Evolutionary conservation across 2,797 vertebrate genomes (phyloP).

Genomic region (Alauda arvensis): DNA sequence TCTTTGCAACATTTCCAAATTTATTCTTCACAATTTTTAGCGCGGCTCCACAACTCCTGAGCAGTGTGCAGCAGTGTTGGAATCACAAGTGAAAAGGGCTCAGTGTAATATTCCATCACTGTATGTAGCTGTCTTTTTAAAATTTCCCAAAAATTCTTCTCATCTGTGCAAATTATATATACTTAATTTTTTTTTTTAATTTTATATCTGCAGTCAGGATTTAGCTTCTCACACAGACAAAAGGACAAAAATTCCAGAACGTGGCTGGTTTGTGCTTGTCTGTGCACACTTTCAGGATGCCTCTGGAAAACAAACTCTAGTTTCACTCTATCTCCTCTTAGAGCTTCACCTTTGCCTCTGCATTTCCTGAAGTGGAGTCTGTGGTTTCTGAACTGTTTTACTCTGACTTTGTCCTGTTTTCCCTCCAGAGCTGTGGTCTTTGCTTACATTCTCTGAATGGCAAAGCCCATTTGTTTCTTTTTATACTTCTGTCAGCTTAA

Average conservation of each 20-base stretch:
- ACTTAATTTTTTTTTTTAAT: not conserved
- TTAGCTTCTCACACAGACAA: not conserved
- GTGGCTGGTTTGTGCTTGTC: not conserved
- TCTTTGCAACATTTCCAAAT: not conserved
- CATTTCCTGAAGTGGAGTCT: not conserved
- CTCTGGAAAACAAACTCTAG: not conserved
- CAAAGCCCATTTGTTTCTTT: slow-evolving; percentile 56
- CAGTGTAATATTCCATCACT: not conserved
- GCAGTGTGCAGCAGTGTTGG: not conserved
- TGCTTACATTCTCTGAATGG: slow-evolving; percentile 13
- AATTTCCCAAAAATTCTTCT: not conserved
- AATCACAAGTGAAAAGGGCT: not conserved
- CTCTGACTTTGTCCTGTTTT: not conserved
- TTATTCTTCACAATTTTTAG: not conserved
- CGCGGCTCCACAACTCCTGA: not conserved
- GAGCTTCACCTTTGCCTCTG: slow-evolving; percentile 30
- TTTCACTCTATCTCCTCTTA: not conserved
- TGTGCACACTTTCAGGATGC: not conserved
- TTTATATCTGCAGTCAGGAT: not conserved
- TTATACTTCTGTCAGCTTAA: slow-evolving; percentile 50
- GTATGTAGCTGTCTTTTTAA: not conserved
- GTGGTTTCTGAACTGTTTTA: not conserved
- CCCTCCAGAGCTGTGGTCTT: slow-evolving; percentile 25
- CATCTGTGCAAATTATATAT: not conserved
- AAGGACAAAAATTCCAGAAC: not conserved